These are phyloP conservation scores for Allygus modestus DNA, from an alignment of 2,888 invertebrate genomes.

Conservation along the genomic window DNA sequence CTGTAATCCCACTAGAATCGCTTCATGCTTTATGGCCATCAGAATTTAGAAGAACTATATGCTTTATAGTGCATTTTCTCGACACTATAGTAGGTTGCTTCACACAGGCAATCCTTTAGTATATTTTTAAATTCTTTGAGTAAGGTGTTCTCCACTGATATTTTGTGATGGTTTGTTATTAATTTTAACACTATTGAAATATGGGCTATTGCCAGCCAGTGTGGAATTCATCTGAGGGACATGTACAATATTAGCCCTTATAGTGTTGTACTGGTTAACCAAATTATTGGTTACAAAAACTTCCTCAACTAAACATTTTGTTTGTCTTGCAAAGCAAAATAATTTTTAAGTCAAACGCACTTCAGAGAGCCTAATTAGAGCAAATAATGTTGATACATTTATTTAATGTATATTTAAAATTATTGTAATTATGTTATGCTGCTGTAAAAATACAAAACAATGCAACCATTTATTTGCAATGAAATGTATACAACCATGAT, in stretches of 20 bases:
- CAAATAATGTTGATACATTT: too few species aligned
- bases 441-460: too few species aligned
- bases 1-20: neutral
- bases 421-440: too few species aligned
- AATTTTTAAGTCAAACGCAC: too few species aligned
- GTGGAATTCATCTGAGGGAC: neutral
- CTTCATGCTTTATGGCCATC: neutral
- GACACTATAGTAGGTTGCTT: neutral
- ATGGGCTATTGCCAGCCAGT: neutral
- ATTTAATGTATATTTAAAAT: too few species aligned
- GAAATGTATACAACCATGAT: too few species aligned
- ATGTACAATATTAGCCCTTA: neutral
- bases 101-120: neutral
- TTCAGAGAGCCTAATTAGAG: too few species aligned
- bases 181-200: neutral
- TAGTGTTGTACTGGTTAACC: neutral
- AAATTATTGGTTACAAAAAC: neutral
- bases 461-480: too few species aligned
- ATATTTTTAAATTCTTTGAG: neutral
- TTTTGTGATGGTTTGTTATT: neutral
- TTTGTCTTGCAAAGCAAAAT: too few species aligned
- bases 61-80: neutral
- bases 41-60: neutral
- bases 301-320: too few species aligned
- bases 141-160: neutral